Evolutionary conservation across 2,888 invertebrate genomes (phyloP), one percentile per base, ranked within the genome.

Genomic region (Malacosoma neustria): DNA sequence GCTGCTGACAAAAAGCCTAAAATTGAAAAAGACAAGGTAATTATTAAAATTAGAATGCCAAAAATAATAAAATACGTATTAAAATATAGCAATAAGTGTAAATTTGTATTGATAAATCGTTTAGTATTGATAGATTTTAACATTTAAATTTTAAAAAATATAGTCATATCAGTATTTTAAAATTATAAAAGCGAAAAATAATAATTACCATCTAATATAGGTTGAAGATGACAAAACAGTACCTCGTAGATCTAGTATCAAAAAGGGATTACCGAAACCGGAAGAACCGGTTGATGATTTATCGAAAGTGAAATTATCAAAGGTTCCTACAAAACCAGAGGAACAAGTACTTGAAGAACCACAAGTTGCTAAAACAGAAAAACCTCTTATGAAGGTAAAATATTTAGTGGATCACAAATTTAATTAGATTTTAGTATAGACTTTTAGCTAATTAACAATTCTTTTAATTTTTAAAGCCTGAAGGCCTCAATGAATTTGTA

Each of bases 401-500:
- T 9, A 22, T 5, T 22, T 4, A n/a, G n/a, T n/a, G n/a, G n/a
- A n/a, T n/a, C n/a, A n/a, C n/a, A n/a, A n/a, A n/a, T n/a, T n/a
- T n/a, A n/a, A n/a, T n/a, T n/a, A n/a, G n/a, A n/a, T n/a, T n/a
- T n/a, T n/a, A n/a, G n/a, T n/a, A n/a, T n/a, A n/a, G n/a, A 22
- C 5, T 22, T 22, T 22, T 22, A 7, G 9, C 5, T 22, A 22
- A 22, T 22, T 2, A 22, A 22, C 22, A 22, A 7, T 22, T 22
- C 22, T 22, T 22, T 22, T 9, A 22, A 41, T 34, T 51, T 55
- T 65, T 58, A 45, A 71, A 81, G 79, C 76, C 73, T 31, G 72
- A 61, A 44, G 86, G 87, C 49, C 74, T 82, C 33, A 76, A 82
- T 46, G 89, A 89, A 45, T 82, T 87, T 36, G 80, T 89, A 38